Evolutionary conservation across 2,797 vertebrate genomes (phyloP), one percentile per base, ranked within the genome.

Genomic region (Poeciliopsis gracilis): DNA sequence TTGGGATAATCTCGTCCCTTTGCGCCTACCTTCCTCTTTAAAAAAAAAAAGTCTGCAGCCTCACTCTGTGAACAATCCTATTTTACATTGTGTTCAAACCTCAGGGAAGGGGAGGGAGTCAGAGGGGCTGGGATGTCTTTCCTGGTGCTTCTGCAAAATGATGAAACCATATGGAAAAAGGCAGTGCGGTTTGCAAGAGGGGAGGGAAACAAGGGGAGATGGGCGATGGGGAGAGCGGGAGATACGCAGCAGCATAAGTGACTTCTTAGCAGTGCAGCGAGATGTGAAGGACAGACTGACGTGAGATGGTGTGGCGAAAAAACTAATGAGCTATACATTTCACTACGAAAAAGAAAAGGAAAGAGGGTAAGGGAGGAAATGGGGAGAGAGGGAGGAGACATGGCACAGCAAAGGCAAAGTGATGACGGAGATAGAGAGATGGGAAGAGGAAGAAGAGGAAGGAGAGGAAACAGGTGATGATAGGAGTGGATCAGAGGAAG

Each of bases 201-300:
- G 46, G 71, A 72, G 80, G 86, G 77, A 75, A 82, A 81, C 38
- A 5, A 47, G 41, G 73, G 82, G 83, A 82, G 79, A 61, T 45
- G 82, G 83, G 67, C 23, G 72, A 33, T 20, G 30, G 36, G 13
- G 49, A 46, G 3, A 47, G 4, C 15, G 46, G 73, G 76, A 51
- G 88, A 70, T 78, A 83, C 88, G 77, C 82, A 79, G 90, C 85
- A 77, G 92, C 88, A 82, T 94, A 96, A 96, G 96, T 95, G 94
- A 95, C 95, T 95, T 96, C 95, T 96, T 96, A 96, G 95, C 91
- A 88, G 94, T 89, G 95, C 95, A 95, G 93, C 78, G 94, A 94
- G 92, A 96, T 94, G 95, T 96, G 95, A 96, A 96, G 96, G 96
- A 96, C 95, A 95, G 93, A 92, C 91, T 94, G 95, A 95, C 92